Evolutionary conservation across 2,888 invertebrate genomes (phyloP).

Genomic region (Temnothorax unifasciatus): DNA sequence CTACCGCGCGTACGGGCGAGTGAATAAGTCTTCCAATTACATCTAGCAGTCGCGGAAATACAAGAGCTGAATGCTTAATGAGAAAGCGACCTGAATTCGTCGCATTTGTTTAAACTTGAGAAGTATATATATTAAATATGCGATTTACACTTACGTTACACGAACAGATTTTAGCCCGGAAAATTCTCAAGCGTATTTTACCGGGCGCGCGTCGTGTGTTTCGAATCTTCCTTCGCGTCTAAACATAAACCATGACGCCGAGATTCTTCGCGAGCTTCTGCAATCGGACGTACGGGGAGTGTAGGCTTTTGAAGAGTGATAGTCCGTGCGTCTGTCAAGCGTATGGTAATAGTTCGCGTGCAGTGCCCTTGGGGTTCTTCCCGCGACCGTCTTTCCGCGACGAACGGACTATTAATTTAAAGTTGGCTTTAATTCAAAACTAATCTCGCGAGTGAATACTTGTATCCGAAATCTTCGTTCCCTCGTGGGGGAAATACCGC

Average conservation of each 20-base stretch:
- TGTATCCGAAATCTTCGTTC: conserved; percentile 30
- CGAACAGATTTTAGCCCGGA: background rate
- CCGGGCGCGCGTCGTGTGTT: background rate
- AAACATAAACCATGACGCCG: conserved; percentile 43
- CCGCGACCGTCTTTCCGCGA: conserved; percentile 34
- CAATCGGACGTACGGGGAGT: conserved; percentile 10
- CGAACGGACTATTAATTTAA: conserved; percentile 64
- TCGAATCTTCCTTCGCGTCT: conserved; percentile 34
- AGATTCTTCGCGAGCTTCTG: conserved; percentile 29
- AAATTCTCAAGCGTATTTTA: background rate
- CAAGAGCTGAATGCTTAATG: conserved; percentile 25
- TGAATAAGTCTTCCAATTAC: conserved; percentile 31
- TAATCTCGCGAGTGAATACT: conserved; percentile 50
- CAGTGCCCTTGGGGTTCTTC: conserved; percentile 58
- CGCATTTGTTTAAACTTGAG: conserved; percentile 27
- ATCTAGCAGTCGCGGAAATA: conserved; percentile 8
- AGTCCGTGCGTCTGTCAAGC: conserved; percentile 32
- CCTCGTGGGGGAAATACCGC: background rate
- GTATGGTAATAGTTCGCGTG: conserved; percentile 41
- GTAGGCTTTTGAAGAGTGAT: conserved; percentile 45
- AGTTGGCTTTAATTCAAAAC: conserved; percentile 71
- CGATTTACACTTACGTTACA: conserved; percentile 9
- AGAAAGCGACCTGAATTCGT: conserved; percentile 25
- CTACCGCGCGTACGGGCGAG: conserved; percentile 1
- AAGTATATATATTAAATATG: conserved; percentile 5